Evolutionary conservation across 2,888 invertebrate genomes (phyloP).

Genomic region (Brachyptera putata): DNA sequence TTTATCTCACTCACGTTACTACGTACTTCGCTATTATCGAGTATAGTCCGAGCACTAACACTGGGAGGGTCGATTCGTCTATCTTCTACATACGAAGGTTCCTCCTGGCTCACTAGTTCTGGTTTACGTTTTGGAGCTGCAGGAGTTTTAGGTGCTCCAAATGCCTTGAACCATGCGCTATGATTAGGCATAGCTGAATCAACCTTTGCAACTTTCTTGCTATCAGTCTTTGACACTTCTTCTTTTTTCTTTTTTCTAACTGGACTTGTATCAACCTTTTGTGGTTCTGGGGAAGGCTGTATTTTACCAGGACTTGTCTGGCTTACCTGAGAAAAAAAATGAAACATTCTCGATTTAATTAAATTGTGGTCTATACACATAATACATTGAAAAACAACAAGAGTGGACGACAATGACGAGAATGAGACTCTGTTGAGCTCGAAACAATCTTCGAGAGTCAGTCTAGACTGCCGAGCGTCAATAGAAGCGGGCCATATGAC

Average conservation of each 20-base stretch:
- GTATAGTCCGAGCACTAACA: too few relatives aligned
- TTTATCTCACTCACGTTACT: background rate
- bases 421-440: too few relatives aligned
- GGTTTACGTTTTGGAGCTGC: constrained; percentile 52
- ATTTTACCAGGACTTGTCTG: constrained; percentile 35
- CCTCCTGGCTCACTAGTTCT: too few relatives aligned
- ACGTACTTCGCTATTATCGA: constrained; percentile 35
- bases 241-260: constrained; percentile 13
- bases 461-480: too few relatives aligned
- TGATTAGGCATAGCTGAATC: constrained; percentile 77
- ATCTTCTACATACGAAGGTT: too few relatives aligned
- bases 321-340: constrained; percentile 42
- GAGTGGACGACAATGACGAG: too few relatives aligned
- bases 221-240: constrained; percentile 45
- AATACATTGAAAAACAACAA: background rate
- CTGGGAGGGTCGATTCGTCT: too few relatives aligned
- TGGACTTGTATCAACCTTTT: background rate
- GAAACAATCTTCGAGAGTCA: too few relatives aligned
- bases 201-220: constrained; percentile 40
- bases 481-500: too few relatives aligned
- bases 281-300: background rate
- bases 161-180: constrained; percentile 90
- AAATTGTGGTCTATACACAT: background rate
- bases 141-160: constrained; percentile 75
- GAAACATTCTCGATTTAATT: too few relatives aligned